Conservation (phyloP, 2,797 vertebrate genomes). For the Silurus lanzhouensis region DNA sequence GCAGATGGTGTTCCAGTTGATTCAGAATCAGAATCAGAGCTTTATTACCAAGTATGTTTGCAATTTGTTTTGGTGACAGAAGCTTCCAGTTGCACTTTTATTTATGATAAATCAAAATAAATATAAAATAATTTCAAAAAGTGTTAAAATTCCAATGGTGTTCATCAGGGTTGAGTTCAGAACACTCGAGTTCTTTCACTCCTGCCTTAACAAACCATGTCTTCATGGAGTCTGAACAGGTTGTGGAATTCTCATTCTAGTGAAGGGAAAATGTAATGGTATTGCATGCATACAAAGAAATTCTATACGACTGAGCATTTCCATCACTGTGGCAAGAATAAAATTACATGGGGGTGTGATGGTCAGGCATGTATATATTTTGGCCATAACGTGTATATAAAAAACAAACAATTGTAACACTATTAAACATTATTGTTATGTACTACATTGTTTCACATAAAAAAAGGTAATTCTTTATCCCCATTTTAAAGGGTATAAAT, state of each 20-base stretch:
- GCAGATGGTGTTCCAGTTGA: background rate
- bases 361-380: background rate
- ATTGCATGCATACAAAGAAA: background rate
- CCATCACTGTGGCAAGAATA: background rate
- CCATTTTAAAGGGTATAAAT: background rate
- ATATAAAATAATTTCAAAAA: no score
- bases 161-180: background rate
- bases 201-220: background rate
- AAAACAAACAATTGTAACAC: background rate
- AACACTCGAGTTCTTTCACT: background rate
- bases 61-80: no score
- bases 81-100: no score
- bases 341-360: background rate
- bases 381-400: background rate
- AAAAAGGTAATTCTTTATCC: background rate
- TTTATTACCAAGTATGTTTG: no score
- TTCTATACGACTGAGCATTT: background rate
- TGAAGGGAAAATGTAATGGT: background rate
- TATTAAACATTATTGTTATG: background rate
- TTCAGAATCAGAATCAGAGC: no score
- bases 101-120: no score
- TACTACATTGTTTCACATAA: background rate
- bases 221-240: background rate
- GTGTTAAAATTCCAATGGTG: background rate
- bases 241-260: background rate